Evolutionary conservation across 2,797 vertebrate species (phyloP).

Genomic region (Tarsius wallacei): DNA sequence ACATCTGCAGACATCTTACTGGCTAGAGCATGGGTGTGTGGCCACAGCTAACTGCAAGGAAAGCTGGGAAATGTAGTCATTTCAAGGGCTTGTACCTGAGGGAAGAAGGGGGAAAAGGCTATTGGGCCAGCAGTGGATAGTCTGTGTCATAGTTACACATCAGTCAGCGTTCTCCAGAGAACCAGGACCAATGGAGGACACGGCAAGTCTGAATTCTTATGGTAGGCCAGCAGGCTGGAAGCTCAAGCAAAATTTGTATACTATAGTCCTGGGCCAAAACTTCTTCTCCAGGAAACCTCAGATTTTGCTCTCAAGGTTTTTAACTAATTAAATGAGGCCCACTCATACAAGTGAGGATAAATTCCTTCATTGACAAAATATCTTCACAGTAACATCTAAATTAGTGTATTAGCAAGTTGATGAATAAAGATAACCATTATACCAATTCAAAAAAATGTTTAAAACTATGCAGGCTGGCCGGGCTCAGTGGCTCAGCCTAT

Average conservation of each 20-base stretch:
- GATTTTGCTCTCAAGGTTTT: conserved; percentile 1
- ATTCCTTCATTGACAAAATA: not conserved
- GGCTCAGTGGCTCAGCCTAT: too few relatives aligned
- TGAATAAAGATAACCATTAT: not conserved
- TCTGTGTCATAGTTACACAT: not conserved
- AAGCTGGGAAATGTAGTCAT: conserved; percentile 33
- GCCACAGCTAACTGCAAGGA: not conserved
- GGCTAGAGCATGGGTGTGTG: not conserved
- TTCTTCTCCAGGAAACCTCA: conserved; percentile 6
- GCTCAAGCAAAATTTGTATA: not conserved
- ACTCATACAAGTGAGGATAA: not conserved
- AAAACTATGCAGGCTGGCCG: not conserved
- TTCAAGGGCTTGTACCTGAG: not conserved
- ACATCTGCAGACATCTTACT: not conserved
- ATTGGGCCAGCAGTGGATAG: not conserved
- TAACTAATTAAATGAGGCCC: not conserved
- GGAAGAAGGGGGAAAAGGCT: not conserved
- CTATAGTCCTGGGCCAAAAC: not conserved
- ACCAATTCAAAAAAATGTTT: not conserved
- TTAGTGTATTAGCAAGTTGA: not conserved
- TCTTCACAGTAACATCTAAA: conserved; percentile 3
- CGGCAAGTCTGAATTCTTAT: not conserved
- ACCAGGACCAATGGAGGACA: not conserved
- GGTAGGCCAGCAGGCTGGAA: conserved; percentile 1
- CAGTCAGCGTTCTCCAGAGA: not conserved